These are phyloP conservation scores for Nomada goodeniana DNA, from an alignment of 2,888 invertebrate genomes.

Conservation along the genomic window DNA sequence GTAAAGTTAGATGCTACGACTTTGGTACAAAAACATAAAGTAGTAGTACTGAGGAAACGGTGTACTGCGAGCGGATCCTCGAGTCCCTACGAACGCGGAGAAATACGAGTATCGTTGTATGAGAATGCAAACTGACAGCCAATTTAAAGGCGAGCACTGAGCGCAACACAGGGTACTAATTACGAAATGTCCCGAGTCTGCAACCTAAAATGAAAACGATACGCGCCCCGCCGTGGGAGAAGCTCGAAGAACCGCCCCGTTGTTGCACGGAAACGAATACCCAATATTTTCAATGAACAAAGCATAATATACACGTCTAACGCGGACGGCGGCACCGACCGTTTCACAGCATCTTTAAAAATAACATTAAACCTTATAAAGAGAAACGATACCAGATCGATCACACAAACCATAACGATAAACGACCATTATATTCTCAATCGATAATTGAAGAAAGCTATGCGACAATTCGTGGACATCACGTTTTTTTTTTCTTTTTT, in stretches of 20 bases:
- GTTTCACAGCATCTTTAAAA: slow-evolving; percentile 67
- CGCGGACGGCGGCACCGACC: slow-evolving; percentile 63
- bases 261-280: slow-evolving; percentile 64
- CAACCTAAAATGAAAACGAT: slow-evolving; percentile 46
- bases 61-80: slow-evolving; percentile 74
- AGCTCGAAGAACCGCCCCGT: slow-evolving; percentile 73
- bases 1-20: slow-evolving; percentile 84
- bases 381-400: slow-evolving; percentile 63
- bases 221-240: slow-evolving; percentile 52
- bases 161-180: slow-evolving; percentile 50
- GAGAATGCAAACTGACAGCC: slow-evolving; percentile 48
- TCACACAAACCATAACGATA: slow-evolving; percentile 56
- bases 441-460: slow-evolving; percentile 45
- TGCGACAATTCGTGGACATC: slow-evolving; percentile 48
- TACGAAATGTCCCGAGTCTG: slow-evolving; percentile 61
- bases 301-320: slow-evolving; percentile 58
- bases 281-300: slow-evolving; percentile 60
- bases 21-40: slow-evolving; percentile 85
- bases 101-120: slow-evolving; percentile 59
- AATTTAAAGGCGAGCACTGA: slow-evolving; percentile 50
- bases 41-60: slow-evolving; percentile 80
- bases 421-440: slow-evolving; percentile 22
- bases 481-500: slow-evolving; percentile 41
- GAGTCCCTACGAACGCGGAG: slow-evolving; percentile 70
- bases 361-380: slow-evolving; percentile 64